Evolutionary conservation across 2,113 vertebrate genomes (phyloP).

Genomic region (Catharus bicknelli): DNA sequence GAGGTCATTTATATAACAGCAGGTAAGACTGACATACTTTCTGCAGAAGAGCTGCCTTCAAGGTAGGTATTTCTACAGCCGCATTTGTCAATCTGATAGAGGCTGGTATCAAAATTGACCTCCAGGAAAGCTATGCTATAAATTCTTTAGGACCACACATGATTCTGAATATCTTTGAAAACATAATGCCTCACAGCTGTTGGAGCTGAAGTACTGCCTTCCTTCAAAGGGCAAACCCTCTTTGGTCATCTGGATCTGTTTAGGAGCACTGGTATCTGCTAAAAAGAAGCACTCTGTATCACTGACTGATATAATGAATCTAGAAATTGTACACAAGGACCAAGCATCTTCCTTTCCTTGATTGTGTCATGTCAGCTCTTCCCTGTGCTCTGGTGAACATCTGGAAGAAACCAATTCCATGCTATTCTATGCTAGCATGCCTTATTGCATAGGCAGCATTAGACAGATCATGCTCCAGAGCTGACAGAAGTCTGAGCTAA

Average conservation of each 20-base stretch:
- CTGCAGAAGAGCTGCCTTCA: constrained; percentile 7
- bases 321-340: constrained; percentile 22
- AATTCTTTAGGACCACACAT: constrained; percentile 62
- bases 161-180: constrained; percentile 52
- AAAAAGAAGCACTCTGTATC: background rate
- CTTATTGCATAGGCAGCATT: background rate
- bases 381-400: constrained; percentile 30
- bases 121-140: constrained; percentile 18
- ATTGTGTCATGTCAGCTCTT: constrained; percentile 10
- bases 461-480: background rate
- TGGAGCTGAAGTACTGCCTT: background rate
- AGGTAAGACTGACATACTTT: constrained; percentile 3
- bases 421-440: background rate
- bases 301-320: background rate
- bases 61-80: background rate
- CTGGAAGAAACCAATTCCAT: background rate
- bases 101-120: constrained; percentile 33
- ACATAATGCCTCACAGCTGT: constrained; percentile 54
- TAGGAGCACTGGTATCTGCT: constrained; percentile 48
- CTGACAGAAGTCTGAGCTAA: background rate
- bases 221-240: constrained; percentile 29
- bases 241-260: constrained; percentile 47
- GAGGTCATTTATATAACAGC: background rate
- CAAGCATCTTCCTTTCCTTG: background rate
- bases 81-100: background rate